Evolutionary conservation across 2,888 invertebrate genomes (phyloP).

Genomic region (Ephialtes manifestator): DNA sequence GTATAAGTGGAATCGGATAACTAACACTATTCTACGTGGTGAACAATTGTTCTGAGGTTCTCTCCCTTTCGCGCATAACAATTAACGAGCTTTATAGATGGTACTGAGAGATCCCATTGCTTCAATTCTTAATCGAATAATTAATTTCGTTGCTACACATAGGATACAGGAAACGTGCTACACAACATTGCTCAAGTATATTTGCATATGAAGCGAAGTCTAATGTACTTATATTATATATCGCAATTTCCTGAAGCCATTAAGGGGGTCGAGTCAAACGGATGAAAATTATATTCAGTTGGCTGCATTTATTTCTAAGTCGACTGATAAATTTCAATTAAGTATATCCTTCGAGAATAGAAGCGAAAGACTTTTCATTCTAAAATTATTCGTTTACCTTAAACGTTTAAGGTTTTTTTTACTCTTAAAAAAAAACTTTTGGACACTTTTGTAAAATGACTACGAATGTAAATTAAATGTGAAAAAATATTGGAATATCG

Average conservation of each 20-base stretch:
- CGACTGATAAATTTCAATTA: too few relatives aligned
- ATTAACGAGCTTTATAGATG: conserved; percentile 35
- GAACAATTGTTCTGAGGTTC: conserved; percentile 28
- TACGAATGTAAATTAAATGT: too few relatives aligned
- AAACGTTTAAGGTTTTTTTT: too few relatives aligned
- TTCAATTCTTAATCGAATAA: conserved; percentile 22
- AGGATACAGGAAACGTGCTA: not conserved
- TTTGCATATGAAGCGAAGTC: conserved; percentile 13
- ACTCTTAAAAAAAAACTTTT: too few relatives aligned
- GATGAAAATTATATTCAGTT: too few relatives aligned
- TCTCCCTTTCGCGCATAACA: conserved; percentile 6
- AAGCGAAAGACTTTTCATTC: too few relatives aligned
- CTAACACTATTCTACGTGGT: not conserved
- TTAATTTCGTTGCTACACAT: conserved; percentile 1
- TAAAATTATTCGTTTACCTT: too few relatives aligned
- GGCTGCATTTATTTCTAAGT: too few relatives aligned
- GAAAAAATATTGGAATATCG: too few relatives aligned
- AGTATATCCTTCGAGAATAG: too few relatives aligned
- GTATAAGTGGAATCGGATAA: conserved; percentile 11
- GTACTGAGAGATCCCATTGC: conserved; percentile 8
- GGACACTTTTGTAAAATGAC: too few relatives aligned
- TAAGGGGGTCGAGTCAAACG: too few relatives aligned
- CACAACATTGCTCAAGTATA: not conserved
- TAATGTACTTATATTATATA: conserved; percentile 3
- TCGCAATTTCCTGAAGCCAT: not conserved